phyloP scores from a whole-genome alignment of 2,113 vertebrate species.

The Bubalus kerabau region DNA sequence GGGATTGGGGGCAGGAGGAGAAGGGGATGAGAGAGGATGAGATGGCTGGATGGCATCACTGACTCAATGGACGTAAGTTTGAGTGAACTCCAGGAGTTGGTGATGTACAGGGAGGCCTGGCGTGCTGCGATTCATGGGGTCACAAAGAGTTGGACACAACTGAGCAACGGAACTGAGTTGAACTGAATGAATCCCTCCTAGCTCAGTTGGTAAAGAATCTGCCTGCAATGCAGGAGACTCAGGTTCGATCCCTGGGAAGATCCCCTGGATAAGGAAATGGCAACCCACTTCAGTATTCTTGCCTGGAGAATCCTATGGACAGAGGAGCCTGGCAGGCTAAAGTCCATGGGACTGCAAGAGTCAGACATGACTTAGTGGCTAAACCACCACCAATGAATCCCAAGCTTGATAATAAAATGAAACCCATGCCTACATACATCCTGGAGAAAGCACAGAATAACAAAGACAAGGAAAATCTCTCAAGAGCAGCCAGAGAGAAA shows the following conservation, averaged over 20 bases:
- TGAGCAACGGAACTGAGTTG: too few species aligned
- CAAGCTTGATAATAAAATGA: neutral
- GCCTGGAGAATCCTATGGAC: neutral
- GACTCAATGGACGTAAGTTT: fast-evolving
- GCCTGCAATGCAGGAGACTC: neutral
- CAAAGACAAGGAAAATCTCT: neutral
- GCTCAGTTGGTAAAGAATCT: neutral
- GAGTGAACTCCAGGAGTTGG: too few species aligned
- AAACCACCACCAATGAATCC: neutral
- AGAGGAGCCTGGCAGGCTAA: neutral
- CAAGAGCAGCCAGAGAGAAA: neutral
- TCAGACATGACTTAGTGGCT: neutral
- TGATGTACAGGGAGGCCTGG: too few species aligned
- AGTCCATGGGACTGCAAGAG: neutral
- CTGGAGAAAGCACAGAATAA: neutral
- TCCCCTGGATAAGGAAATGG: neutral
- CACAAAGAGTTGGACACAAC: fast-evolving
- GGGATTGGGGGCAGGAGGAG: too few species aligned
- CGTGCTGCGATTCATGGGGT: fast-evolving
- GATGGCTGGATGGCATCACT: too few species aligned
- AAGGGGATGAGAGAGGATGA: too few species aligned
- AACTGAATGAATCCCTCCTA: neutral
- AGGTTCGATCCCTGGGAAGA: neutral
- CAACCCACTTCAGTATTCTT: neutral
- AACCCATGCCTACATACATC: neutral